Base-by-base conservation (phyloP, 2,797 vertebrate species). In the Pygocentrus nattereri region DNA sequence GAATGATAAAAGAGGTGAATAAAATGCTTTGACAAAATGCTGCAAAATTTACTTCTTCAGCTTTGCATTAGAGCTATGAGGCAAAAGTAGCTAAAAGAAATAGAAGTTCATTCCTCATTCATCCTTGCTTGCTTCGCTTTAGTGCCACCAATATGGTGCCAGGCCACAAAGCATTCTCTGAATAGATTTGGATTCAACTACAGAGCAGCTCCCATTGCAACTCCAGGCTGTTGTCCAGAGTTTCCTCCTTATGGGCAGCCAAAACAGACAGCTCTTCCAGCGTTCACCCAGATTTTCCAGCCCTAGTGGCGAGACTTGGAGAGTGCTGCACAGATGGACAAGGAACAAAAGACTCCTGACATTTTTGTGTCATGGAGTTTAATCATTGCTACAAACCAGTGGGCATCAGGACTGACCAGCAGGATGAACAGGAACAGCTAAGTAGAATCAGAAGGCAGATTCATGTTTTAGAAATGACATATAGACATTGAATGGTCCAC, bases 131-230 rank as follows among this genome's bases (percentile, higher is more conserved):
- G 31, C 12, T 38, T 52, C 49, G 72, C 30, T 50, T 19, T 72
- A 52, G 16, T 56, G 25, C 4, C 27, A 34, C 49, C 16, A 54
- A 2, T 5, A 19, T 31, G 49, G 27, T 7, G 5, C 0, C 49
- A 10, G 25, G 73, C 25, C 31, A 8, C 21, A 19, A 54, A 31
- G 10, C 56, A 38, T 54, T 73, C 23, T 70, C 3, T 54, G 27
- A 72, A 52, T 27, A 71, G 38, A 21, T 4, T 71, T 72, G 47
- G 47, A 52, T 34, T 50, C 13, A 52, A 47, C 49, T 72, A 72
- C 69, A 72, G 49, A 52, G 68, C 47, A 19, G 8, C n/a, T 69
- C 67, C 41, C n/a, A 19, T 15, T 69, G 38, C 41, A 47, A 23
- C 38, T 2, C 15, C n/a, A 69, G 30, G 21, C 67, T 69, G 38